phyloP scores from a whole-genome alignment of 2,113 vertebrate species.

The Aix galericulata region DNA sequence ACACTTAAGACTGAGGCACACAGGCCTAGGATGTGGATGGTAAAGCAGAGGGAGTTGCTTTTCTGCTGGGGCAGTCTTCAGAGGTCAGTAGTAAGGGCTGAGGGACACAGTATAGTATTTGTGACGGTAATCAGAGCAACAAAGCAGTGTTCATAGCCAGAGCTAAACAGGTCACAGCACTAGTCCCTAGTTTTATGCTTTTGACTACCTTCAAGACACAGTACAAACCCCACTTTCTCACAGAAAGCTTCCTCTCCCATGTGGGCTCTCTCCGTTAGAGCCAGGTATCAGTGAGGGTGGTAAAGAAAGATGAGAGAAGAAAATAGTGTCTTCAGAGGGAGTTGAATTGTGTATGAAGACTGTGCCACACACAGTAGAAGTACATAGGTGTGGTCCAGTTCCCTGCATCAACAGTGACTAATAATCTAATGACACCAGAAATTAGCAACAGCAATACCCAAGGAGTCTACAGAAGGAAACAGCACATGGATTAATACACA shows the following conservation, averaged over 20 bases:
- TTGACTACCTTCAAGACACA: background rate
- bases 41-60: background rate
- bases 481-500: background rate
- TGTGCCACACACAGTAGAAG: background rate
- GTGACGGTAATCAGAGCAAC: background rate
- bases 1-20: background rate
- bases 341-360: rapidly evolving
- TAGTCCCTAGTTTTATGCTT: background rate
- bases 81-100: background rate
- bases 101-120: background rate
- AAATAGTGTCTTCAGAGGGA: background rate
- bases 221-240: background rate
- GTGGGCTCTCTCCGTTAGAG: background rate
- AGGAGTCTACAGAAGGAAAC: background rate
- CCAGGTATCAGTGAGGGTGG: background rate
- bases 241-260: background rate
- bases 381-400: background rate
- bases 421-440: background rate
- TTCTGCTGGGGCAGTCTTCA: background rate
- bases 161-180: background rate
- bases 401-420: background rate
- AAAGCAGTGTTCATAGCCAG: background rate
- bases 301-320: background rate
- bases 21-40: background rate
- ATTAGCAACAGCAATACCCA: background rate